These are phyloP conservation scores for Ips typographus DNA, from an alignment of 1,140 invertebrate genomes.

Conservation along the genomic window DNA sequence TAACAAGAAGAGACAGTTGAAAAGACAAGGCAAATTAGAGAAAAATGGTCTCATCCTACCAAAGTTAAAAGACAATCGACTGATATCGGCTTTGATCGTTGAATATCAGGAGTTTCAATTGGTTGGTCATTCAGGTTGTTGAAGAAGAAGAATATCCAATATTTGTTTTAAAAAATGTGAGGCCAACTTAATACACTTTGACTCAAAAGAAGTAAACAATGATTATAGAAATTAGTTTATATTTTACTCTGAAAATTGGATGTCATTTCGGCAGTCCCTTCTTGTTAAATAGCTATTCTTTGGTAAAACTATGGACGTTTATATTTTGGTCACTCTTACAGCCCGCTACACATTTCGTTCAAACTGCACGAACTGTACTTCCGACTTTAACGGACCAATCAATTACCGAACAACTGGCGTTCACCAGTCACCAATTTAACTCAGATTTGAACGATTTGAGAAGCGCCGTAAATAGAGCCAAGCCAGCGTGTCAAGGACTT, in stretches of 20 bases:
- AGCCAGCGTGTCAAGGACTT: slow-evolving; percentile 80
- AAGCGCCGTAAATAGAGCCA: slow-evolving; percentile 74
- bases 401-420: slow-evolving; percentile 58
- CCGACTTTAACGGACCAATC: slow-evolving; percentile 82
- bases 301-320: no score
- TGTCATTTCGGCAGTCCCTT: no score
- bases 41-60: slow-evolving; percentile 38
- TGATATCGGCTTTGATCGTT: background rate
- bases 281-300: no score
- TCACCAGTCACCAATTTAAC: slow-evolving; percentile 74
- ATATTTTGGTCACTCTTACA: background rate
- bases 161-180: no score
- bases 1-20: no score
- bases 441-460: slow-evolving; percentile 77
- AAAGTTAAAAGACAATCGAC: background rate
- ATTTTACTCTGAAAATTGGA: no score
- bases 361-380: slow-evolving; percentile 77
- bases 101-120: background rate
- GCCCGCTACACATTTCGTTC: slow-evolving; percentile 59
- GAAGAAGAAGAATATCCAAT: background rate
- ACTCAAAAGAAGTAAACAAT: no score
- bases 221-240: no score
- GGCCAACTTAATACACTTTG: no score
- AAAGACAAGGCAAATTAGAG: background rate
- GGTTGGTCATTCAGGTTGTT: background rate